These are phyloP conservation scores for Trichonephila clavata DNA, from an alignment of 1,140 invertebrate genomes.

Conservation along the genomic window DNA sequence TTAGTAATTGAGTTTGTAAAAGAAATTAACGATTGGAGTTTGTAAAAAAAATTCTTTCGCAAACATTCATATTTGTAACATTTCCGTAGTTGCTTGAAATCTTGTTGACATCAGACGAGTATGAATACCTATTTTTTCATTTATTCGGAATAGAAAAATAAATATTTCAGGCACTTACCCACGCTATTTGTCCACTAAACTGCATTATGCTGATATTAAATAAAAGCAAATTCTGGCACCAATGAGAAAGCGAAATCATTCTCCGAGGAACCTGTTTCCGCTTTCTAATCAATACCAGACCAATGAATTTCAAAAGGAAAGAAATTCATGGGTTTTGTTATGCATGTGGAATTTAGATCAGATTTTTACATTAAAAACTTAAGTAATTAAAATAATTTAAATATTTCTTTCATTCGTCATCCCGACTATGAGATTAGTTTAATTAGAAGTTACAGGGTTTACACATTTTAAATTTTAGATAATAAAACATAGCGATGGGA, in stretches of 20 bases:
- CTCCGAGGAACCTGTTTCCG: not conserved
- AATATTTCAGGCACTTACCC: constrained; percentile 11
- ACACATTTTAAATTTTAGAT: not conserved
- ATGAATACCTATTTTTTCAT: no score
- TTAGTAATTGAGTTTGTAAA: no score
- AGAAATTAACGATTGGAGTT: no score
- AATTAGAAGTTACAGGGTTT: not conserved
- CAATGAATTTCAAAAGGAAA: not conserved
- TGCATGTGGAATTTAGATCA: not conserved
- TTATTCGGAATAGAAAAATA: not conserved
- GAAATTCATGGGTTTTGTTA: not conserved
- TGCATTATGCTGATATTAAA: not conserved
- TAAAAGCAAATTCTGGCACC: not conserved
- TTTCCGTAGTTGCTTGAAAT: no score
- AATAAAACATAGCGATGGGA: not conserved
- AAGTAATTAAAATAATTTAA: no score
- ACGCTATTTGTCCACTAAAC: not conserved
- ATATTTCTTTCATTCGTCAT: no score
- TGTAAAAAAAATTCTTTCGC: no score
- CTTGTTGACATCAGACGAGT: no score
- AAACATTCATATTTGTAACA: no score
- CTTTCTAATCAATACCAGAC: not conserved
- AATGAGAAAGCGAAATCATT: not conserved
- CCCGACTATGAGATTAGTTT: no score
- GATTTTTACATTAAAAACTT: no score